A percentile compares a stretch with the other conserved stretches of the same genome.
Evolutionary conservation across 1,140 invertebrate species (phyloP).

Genomic region (Panagrolaimus sp.): DNA sequence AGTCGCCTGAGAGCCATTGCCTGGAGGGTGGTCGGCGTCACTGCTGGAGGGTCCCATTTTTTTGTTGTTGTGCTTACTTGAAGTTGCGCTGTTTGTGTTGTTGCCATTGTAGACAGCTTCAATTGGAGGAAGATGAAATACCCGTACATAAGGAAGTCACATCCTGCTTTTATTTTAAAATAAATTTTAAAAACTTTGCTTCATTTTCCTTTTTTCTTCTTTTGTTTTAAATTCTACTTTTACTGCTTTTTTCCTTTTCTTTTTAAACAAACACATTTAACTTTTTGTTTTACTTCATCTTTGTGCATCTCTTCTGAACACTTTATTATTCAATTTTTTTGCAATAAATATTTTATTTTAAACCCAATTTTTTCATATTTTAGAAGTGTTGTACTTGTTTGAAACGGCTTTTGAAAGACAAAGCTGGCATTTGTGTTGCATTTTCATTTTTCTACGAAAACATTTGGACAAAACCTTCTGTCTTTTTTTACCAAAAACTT

Average conservation of each 20-base stretch:
- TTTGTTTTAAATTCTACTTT: not conserved
- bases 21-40: no score
- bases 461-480: not conserved
- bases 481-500: not conserved
- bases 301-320: no score
- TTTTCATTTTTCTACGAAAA: not conserved
- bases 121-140: not conserved
- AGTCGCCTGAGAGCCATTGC: no score
- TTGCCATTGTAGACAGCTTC: not conserved
- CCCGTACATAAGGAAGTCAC: not conserved
- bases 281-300: not conserved
- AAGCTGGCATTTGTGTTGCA: not conserved
- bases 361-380: not conserved
- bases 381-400: not conserved
- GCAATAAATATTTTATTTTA: not conserved
- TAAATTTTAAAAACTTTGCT: not conserved
- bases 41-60: conserved; percentile 1
- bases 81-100: not conserved
- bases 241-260: not conserved
- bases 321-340: no score
- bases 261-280: not conserved
- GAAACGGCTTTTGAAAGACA: not conserved
- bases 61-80: not conserved
- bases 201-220: conserved; percentile 8
- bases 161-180: not conserved